These are phyloP conservation scores for Anthopleura xanthogrammica DNA, from an alignment of 92 coral and sea anemone genomes.

Conservation along the genomic window DNA sequence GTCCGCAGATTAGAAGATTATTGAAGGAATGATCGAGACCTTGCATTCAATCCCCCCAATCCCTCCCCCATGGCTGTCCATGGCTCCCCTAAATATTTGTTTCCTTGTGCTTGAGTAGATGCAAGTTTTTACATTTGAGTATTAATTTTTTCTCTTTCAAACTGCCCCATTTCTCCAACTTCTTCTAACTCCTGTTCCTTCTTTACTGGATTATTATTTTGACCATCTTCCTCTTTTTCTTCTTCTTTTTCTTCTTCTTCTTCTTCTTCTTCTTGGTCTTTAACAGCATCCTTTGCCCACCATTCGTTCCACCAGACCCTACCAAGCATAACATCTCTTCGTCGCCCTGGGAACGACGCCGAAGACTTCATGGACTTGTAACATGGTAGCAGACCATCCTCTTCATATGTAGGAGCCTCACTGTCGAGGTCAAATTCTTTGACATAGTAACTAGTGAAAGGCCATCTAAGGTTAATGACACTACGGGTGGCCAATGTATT, in stretches of 20 bases:
- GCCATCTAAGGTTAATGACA: constrained; percentile 74
- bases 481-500: constrained; percentile 36
- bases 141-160: not conserved
- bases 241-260: not conserved
- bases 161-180: not conserved
- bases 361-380: constrained; percentile 57
- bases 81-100: no score
- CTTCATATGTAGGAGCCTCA: constrained; percentile 9
- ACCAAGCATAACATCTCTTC: constrained; percentile 72
- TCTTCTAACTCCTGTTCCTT: not conserved
- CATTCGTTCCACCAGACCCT: constrained; percentile 94
- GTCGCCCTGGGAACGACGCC: constrained; percentile 74
- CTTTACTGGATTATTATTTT: not conserved
- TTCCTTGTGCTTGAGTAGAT: no score
- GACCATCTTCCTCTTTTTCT: not conserved
- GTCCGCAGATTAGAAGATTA: no score
- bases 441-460: constrained; percentile 69
- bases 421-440: constrained; percentile 53
- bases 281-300: constrained; percentile 63
- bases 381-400: constrained; percentile 35
- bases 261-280: not conserved
- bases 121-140: not conserved
- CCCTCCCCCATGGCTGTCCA: no score
- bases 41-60: no score
- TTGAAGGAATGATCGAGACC: no score